Conservation (phyloP, 1,140 invertebrate species). For the Drosophila jambulina region DNA sequence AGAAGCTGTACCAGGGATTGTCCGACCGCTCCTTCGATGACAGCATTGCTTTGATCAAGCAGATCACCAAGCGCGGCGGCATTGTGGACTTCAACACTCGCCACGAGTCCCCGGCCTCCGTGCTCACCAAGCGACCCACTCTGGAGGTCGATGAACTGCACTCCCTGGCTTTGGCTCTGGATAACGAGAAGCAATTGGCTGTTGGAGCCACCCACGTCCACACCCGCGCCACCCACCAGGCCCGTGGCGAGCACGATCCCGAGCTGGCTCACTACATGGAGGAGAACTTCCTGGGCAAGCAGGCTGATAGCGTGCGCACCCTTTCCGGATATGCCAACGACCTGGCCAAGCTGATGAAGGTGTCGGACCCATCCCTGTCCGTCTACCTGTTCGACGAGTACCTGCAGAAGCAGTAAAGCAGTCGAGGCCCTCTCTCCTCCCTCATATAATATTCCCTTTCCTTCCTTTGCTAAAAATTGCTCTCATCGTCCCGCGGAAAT, state of each 20-base stretch:
- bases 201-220: conserved; percentile 89
- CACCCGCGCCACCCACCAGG: conserved; percentile 72
- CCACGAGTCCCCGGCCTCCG: conserved; percentile 36
- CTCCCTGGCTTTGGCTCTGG: conserved; percentile 90
- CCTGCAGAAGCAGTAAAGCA: conserved; percentile 87
- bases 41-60: conserved; percentile 91
- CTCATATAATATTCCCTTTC: conserved; percentile 13
- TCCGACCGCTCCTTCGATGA: conserved; percentile 91
- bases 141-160: conserved; percentile 87
- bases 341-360: conserved; percentile 88
- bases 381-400: conserved; percentile 92
- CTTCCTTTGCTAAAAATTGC: conserved; percentile 31
- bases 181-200: conserved; percentile 90
- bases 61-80: conserved; percentile 90
- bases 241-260: conserved; percentile 86
- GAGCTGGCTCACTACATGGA: conserved; percentile 91
- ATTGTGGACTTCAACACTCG: conserved; percentile 65
- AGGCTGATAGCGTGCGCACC: conserved; percentile 88
- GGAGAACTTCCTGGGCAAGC: conserved; percentile 90
- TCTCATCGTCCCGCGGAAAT: conserved; percentile 45
- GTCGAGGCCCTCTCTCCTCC: conserved; percentile 2
- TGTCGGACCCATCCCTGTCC: conserved; percentile 88
- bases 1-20: conserved; percentile 89
- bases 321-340: conserved; percentile 90
- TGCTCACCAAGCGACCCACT: conserved; percentile 58